Evolutionary conservation across 2,888 invertebrate species (phyloP).

Genomic region (Endomychus coccineus): DNA sequence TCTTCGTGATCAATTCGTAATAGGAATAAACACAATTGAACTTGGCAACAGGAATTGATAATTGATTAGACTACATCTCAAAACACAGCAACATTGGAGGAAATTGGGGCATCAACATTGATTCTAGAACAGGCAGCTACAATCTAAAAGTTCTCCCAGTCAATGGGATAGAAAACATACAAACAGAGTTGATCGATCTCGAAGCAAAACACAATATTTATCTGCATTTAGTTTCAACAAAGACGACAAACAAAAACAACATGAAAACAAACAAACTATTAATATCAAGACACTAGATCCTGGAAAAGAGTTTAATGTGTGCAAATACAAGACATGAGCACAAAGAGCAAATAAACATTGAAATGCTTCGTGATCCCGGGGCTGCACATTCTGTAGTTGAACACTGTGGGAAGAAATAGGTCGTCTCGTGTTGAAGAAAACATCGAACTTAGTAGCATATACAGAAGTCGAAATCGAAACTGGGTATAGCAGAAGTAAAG

Average conservation of each 20-base stretch:
- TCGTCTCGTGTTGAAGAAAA: slow-evolving; percentile 8
- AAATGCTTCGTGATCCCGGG: slow-evolving; percentile 17
- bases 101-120: slow-evolving; percentile 12
- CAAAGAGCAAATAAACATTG: slow-evolving; percentile 7
- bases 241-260: too few species aligned
- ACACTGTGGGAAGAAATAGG: slow-evolving; percentile 13
- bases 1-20: slow-evolving; percentile 16
- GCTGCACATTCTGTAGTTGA: slow-evolving; percentile 10
- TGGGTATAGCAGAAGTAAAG: slow-evolving; percentile 12
- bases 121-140: slow-evolving; percentile 13
- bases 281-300: too few species aligned
- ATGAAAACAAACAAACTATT: too few species aligned
- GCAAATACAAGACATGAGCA: too few species aligned
- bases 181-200: too few species aligned
- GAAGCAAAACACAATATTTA: too few species aligned
- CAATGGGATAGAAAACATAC: too few species aligned
- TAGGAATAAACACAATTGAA: slow-evolving; percentile 15
- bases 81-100: slow-evolving; percentile 10
- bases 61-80: slow-evolving; percentile 11
- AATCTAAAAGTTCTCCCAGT: too few species aligned
- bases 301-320: too few species aligned
- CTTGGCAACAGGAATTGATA: too few species aligned
- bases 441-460: slow-evolving; percentile 12
- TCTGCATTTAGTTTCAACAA: too few species aligned
- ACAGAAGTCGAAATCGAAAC: slow-evolving; percentile 11